Base-by-base conservation (phyloP, 2,113 vertebrate species). In the Octodon degus region DNA sequence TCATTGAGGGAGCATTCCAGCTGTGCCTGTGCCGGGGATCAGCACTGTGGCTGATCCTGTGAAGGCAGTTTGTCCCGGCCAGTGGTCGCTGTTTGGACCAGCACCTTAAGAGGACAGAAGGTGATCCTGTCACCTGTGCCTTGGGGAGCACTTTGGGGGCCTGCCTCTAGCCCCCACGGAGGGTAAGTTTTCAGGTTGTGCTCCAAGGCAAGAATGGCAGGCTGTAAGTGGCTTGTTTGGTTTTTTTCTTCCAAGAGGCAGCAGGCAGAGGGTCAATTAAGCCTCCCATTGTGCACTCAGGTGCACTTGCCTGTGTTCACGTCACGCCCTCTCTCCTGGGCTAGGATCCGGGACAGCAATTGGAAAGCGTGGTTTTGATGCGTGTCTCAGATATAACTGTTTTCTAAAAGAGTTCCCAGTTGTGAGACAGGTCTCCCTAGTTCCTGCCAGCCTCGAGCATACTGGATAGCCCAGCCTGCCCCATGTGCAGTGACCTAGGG, bases 261-360 rank as follows among this genome's bases (percentile, higher is more conserved):
- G n/a, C 86, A 93, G 84, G 95, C 94, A 91, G 86, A 95, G 96
- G 94, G 97, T 98, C 97, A 93, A 96, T 63, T 63, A 63, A 7
- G 1, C 24, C 62, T 63, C 24, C 22, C 24, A 10, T 27, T 63
- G 24, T 8, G 24, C 24, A 63, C 62, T 63, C 62, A 25, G 20
- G 20, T 7, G 62, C 62, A 63, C 62, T 25, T 63, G 62, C 62
- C 22, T 27, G 62, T 63, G 62, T 63, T 63, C 20, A 25, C 7
- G 24, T 2, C 8, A 25, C 27, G 62, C 8, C 22, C 24, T 63
- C 62, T 63, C 24, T 25, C 22, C 8, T 25, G 22, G 60, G 62
- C 24, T 63, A 10, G 62, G 62, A 63, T 63, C 24, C 25, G 62
- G 62, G 22, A 25, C 7, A 63, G 62, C 62, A 63, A 63, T 24